Evolutionary conservation across 2,888 invertebrate genomes (phyloP).

Genomic region (Amblyjoppa fuscipennis): DNA sequence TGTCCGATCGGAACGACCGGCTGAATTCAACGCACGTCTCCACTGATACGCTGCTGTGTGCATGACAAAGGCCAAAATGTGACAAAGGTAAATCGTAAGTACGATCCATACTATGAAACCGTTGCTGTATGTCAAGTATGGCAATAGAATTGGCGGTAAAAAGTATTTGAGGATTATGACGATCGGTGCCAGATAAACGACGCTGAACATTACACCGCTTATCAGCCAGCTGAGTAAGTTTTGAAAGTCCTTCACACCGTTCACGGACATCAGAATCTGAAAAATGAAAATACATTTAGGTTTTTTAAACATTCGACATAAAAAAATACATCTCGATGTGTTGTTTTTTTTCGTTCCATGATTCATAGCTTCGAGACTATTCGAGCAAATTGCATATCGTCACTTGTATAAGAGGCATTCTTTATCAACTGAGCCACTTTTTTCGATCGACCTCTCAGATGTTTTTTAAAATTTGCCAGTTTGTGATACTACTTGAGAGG

Average conservation of each 20-base stretch:
- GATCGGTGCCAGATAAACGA: constrained; percentile 77
- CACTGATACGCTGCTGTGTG: constrained; percentile 82
- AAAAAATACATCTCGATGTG: neutral
- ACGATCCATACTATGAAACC: constrained; percentile 80
- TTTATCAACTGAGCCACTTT: no score
- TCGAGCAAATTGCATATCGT: no score
- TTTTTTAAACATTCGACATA: neutral
- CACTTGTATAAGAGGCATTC: neutral
- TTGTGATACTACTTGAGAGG: no score
- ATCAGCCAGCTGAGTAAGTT: constrained; percentile 82
- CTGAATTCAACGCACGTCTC: constrained; percentile 77
- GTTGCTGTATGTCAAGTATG: constrained; percentile 81
- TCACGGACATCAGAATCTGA: constrained; percentile 82
- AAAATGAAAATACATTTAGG: constrained; percentile 19
- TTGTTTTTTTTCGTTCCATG: no score
- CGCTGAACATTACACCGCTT: constrained; percentile 79
- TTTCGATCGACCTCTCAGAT: no score
- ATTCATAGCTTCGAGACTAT: no score
- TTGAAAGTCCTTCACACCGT: constrained; percentile 79
- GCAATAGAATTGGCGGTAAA: constrained; percentile 76
- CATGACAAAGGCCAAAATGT: constrained; percentile 81
- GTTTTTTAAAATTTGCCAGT: no score
- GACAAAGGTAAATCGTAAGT: constrained; percentile 77
- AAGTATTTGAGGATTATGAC: constrained; percentile 78
- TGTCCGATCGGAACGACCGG: neutral